A percentile compares a stretch with the other conserved stretches of the same genome.
phyloP scores from a whole-genome alignment of 2,797 vertebrate genomes.

The Sebastes vulpes region DNA sequence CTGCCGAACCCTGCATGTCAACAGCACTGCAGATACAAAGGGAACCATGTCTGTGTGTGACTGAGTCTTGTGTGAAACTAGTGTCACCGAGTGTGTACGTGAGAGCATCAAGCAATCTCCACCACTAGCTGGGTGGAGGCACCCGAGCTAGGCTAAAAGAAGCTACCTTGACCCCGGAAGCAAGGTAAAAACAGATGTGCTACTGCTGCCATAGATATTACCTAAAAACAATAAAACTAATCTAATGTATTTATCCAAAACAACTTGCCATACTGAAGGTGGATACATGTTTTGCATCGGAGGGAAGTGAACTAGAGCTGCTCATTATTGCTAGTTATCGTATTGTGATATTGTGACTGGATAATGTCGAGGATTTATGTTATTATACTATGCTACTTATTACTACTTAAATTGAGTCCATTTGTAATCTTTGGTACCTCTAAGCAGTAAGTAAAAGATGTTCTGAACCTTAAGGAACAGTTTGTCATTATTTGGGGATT shows the following conservation, averaged over 20 bases:
- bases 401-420: background rate
- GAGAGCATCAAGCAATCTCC: conserved; percentile 19
- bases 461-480: background rate
- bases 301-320: background rate
- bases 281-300: no score
- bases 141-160: conserved; percentile 2
- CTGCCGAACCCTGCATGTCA: conserved; percentile 68
- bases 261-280: no score
- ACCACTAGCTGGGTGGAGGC: conserved; percentile 11
- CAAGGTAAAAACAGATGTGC: background rate
- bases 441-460: background rate
- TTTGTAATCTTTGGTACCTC: background rate
- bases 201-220: background rate
- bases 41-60: conserved; percentile 74
- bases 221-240: no score
- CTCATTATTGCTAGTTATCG: background rate
- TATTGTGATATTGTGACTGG: background rate
- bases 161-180: background rate
- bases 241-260: no score
- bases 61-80: conserved; percentile 63
- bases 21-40: conserved; percentile 77
- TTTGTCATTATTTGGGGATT: background rate
- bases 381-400: background rate
- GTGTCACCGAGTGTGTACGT: conserved; percentile 29
- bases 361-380: background rate